Base-by-base conservation (phyloP, 2,797 vertebrate genomes). In the Platalea minor region DNA sequence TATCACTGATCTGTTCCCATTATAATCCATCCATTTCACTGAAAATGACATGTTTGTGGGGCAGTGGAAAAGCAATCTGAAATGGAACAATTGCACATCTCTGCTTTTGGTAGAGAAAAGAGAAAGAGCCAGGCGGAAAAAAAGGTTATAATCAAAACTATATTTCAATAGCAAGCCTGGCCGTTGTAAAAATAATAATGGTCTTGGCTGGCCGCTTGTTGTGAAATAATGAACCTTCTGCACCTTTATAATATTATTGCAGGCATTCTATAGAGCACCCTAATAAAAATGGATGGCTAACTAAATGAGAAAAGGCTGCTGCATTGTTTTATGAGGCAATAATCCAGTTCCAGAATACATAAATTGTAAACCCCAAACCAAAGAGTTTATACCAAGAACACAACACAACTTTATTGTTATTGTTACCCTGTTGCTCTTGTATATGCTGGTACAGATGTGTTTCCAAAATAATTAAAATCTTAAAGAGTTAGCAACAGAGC, bases 101-200 rank as follows among this genome's bases (percentile, higher is more conserved):
- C 41, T 29, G 54, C 54, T 91, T 89, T 90, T 72, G 73, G 64
- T 39, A 93, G 63, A 76, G 60, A 77, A 91, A 84, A 89, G 53
- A 88, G 90, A 91, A 87, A 93, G 43, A 93, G 24, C 11, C 26
- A 74, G 25, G 29, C 53, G 9, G 33, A 4, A 48, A 75, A 87
- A 93, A 93, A 24, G 56, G 59, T 92, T 94, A 92, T 73, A 93
- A 94, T 88, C 91, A 76, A 95, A 95, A 95, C 82, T 88, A 33
- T 93, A 92, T 74, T 96, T 97, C 94, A 92, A 90, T 23, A 90
- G 91, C 89, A 86, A 89, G 63, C 51, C 79, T 1, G 19, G 45
- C 89, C 91, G 74, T 88, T 93, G 73, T 92, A 96, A 97, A 97
- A 96, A 96, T 92, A 96, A 96, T 92, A 96, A 96, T 88, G 85